Evolutionary conservation across 2,113 vertebrate genomes (phyloP).

Genomic region (Hemicordylus capensis): DNA sequence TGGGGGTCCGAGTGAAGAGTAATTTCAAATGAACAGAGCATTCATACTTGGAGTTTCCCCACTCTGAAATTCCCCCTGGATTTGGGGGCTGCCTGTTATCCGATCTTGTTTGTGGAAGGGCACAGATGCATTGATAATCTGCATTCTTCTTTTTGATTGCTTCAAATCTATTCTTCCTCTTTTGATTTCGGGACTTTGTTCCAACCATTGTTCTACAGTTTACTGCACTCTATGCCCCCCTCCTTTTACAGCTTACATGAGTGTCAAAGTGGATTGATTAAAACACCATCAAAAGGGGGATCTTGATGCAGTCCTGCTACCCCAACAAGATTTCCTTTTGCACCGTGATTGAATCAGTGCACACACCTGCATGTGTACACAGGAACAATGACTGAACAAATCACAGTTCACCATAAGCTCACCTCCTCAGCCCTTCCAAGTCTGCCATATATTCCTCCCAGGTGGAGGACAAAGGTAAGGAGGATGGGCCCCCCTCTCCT

Average conservation of each 20-base stretch:
- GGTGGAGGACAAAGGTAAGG: too few relatives aligned
- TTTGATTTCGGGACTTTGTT: not conserved
- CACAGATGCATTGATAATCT: not conserved
- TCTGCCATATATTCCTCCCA: too few relatives aligned
- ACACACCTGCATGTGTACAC: too few relatives aligned
- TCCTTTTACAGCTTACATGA: not conserved
- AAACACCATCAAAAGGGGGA: not conserved
- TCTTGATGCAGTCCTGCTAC: too few relatives aligned
- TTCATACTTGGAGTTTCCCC: not conserved
- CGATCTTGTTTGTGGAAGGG: not conserved
- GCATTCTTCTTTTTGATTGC: not conserved
- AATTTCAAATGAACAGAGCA: not conserved
- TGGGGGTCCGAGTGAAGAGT: not conserved
- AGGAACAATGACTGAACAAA: too few relatives aligned
- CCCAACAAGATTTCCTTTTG: too few relatives aligned
- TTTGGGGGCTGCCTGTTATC: not conserved
- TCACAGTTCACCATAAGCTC: too few relatives aligned
- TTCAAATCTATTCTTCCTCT: not conserved
- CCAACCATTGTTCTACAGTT: not conserved
- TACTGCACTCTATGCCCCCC: not conserved
- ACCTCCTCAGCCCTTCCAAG: too few relatives aligned
- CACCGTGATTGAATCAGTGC: not conserved
- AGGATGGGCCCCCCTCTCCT: too few relatives aligned
- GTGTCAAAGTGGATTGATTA: not conserved
- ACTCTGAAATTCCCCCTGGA: not conserved